Evolutionary conservation across 2,888 invertebrate genomes (phyloP), one percentile per base, ranked within the genome.

Genomic region (Sinohyriopsis cumingii): DNA sequence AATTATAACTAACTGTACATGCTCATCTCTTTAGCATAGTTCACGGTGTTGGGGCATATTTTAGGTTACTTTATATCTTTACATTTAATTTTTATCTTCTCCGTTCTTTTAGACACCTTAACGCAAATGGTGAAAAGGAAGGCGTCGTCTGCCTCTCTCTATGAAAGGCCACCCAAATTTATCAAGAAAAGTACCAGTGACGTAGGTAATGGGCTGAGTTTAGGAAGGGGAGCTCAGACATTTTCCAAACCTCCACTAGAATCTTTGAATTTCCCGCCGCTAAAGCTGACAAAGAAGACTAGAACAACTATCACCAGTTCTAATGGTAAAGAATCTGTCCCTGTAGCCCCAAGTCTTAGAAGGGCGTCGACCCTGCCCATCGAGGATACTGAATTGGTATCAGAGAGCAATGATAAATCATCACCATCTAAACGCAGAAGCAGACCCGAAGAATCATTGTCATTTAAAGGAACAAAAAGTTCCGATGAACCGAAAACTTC

Each of bases 151-250:
- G 64, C 72, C 1, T 73, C 80, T 9, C 74, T 76, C 3, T 72
- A 73, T 28, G 79, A 81, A 65, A 69, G 71, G 9, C 80, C 82
- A 15, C 66, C 72, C 57, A 84, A 84, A 65, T 55, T 82, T 19
- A 68, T 62, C 53, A 82, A 82, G 65, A 71, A 71, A 25, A 68
- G 69, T n/a, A 84, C 81, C 24, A 76, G 71, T 3, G 79, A 73
- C 0, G 63, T 82, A 9, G 65, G 71, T 22, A 66, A 68, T n/a
- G 68, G 71, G 12, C 63, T 72, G 20, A 65, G 59, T 63, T 57
- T 63, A n/a, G 25, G 62, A 5, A 65, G 67, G 5, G 71, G 70
- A 55, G 63, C 53, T 6, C 22, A 53, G 18, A 63, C 69, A 6
- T 25, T 62, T 53, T 54, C 63, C 22, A 60, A 63, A 56, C 63